Percentiles rank a stretch among this genome's conserved stretches.
Evolutionary conservation across 2,113 vertebrate species (phyloP).

Genomic region (Micronisus gabar): DNA sequence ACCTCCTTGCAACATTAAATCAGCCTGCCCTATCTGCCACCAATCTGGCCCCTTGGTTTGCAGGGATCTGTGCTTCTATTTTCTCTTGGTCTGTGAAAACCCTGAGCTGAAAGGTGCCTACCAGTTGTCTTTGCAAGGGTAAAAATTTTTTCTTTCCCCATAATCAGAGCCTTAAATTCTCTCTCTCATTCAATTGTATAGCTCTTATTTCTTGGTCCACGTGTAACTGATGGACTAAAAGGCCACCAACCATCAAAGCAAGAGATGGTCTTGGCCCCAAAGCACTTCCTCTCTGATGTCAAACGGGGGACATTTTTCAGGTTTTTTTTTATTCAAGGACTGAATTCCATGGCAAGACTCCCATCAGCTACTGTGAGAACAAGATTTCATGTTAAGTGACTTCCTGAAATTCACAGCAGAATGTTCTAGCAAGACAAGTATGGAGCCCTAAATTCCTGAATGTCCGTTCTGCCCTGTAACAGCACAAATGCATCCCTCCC

Average conservation of each 20-base stretch:
- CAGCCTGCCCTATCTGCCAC: conserved; percentile 39
- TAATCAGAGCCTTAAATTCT: background rate
- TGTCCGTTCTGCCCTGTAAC: background rate
- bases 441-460: background rate
- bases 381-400: background rate
- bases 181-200: background rate
- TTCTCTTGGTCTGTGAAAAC: background rate
- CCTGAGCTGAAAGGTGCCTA: background rate
- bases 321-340: background rate
- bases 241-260: background rate
- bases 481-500: background rate
- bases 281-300: background rate
- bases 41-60: conserved; percentile 74
- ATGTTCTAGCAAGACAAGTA: background rate
- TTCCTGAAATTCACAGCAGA: background rate
- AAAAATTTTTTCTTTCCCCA: background rate
- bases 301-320: background rate
- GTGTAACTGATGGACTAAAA: background rate
- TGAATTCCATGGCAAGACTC: background rate
- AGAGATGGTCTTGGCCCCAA: background rate
- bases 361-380: background rate
- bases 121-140: background rate
- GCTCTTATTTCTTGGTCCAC: background rate
- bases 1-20: conserved; percentile 75
- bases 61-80: background rate